Percentiles rank a stretch among this genome's conserved stretches.
Conservation (phyloP, 2,888 invertebrate genomes). For the Mycalesis mineus region DNA sequence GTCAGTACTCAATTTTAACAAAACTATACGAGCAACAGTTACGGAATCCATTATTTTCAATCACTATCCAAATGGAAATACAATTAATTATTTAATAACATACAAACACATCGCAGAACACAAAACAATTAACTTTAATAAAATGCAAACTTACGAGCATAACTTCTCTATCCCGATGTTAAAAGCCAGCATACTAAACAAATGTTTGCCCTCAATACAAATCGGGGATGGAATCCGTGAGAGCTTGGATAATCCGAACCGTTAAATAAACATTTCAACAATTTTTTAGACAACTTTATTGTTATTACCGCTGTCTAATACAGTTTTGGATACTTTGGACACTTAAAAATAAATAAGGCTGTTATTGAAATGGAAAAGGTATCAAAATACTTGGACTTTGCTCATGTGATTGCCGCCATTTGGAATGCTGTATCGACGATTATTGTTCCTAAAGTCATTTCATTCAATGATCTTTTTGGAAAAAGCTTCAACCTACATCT, state of each 20-base stretch:
- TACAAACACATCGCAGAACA: background rate
- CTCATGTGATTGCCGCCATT: no score
- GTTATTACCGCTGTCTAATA: constrained; percentile 17
- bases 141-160: background rate
- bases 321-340: constrained; percentile 1
- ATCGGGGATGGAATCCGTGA: constrained; percentile 24
- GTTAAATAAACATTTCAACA: constrained; percentile 27
- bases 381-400: no score
- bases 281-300: constrained; percentile 24
- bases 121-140: background rate
- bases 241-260: constrained; percentile 24
- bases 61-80: background rate
- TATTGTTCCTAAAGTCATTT: no score
- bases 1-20: no score
- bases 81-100: background rate
- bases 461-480: no score
- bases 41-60: no score
- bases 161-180: constrained; percentile 7
- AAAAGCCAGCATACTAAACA: constrained; percentile 16
- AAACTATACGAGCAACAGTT: no score
- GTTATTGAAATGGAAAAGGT: no score
- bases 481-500: no score
- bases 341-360: constrained; percentile 2
- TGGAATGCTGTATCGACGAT: no score
- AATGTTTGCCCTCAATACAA: constrained; percentile 25